Base-by-base conservation (phyloP, 2,888 invertebrate genomes). In the Agrilus mali region DNA sequence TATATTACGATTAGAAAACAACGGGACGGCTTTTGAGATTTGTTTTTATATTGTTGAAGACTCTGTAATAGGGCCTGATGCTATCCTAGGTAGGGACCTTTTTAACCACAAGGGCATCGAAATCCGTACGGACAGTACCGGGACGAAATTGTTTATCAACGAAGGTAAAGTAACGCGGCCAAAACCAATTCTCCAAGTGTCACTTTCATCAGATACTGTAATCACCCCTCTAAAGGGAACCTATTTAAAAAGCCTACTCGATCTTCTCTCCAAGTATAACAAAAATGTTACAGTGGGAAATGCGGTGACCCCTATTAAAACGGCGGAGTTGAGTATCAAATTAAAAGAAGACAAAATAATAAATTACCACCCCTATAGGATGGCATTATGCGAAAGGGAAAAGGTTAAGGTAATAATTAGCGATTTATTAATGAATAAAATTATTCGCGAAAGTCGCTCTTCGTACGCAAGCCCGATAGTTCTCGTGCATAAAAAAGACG, bases 361-460 rank as follows among this genome's bases (percentile, higher is more conserved):
- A 14, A 14, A 33, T 4, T 35, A 35, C 10, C 12, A 15, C 35
- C 44, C 50, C 2, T 38, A 46, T 27, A 40, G 48, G 7, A 13
- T 50, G 14, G 43, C 48, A 1, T 46, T 38, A 33, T 17, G 15
- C 22, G 48, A 47, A 33, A 46, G 41, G 33, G 13, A 8, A 10
- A 13, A 45, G 14, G 13, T 53, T 4, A 4, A 31, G 2, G 27
- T 31, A 16, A 51, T 51, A 4, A 14, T 53, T 13, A 38, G 45
- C 15, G 32, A 41, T 2, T 37, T 51, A 7, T 14, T 52, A 6
- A 33, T 45, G n/a, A 47, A 45, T 17, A 27, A 13, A 12, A 43
- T 49, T 6, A 53, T 53, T 27, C 33, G 48, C 12, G 14, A 20
- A 35, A 52, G 49, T 16, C 17, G 35, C 6, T 54, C 53, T 0